A percentile compares a stretch with the other conserved stretches of the same genome.
Conservation (phyloP, 2,113 vertebrate species). For the Seriola rivoliana region DNA sequence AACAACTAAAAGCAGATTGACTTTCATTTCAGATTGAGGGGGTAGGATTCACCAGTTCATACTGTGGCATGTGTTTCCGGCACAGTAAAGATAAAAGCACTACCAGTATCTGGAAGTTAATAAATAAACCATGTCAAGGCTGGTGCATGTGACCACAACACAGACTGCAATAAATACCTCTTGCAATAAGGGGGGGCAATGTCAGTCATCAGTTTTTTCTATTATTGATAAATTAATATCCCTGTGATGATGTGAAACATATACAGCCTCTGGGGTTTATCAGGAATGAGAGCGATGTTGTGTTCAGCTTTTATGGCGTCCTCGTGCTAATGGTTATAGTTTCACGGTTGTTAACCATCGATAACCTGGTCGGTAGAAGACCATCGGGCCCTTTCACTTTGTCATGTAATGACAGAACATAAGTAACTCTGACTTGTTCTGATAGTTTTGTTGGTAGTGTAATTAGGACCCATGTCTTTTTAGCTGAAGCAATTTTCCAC, state of each 20-base stretch:
- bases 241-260: constrained; percentile 34
- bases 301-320: constrained; percentile 14
- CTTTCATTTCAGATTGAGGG: neutral
- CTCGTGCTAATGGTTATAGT: constrained; percentile 17
- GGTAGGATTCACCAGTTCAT: neutral
- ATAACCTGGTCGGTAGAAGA: neutral
- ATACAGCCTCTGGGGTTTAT: neutral
- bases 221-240: neutral
- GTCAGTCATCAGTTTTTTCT: neutral
- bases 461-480: neutral
- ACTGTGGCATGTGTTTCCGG: constrained; percentile 26
- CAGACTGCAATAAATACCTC: neutral
- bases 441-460: neutral
- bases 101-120: constrained; percentile 42
- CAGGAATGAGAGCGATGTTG: constrained; percentile 4
- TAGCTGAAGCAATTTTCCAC: constrained; percentile 28
- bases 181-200: neutral
- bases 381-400: constrained; percentile 11
- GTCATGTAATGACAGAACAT: neutral
- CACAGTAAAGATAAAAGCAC: constrained; percentile 7
- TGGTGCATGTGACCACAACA: neutral
- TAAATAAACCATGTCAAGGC: constrained; percentile 64
- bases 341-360: constrained; percentile 33
- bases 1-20: neutral
- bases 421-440: neutral